Evolutionary conservation across 92 coral and sea anemone genomes (phyloP), one percentile per base, ranked within the genome.

Genomic region (Epizoanthus rinbou): DNA sequence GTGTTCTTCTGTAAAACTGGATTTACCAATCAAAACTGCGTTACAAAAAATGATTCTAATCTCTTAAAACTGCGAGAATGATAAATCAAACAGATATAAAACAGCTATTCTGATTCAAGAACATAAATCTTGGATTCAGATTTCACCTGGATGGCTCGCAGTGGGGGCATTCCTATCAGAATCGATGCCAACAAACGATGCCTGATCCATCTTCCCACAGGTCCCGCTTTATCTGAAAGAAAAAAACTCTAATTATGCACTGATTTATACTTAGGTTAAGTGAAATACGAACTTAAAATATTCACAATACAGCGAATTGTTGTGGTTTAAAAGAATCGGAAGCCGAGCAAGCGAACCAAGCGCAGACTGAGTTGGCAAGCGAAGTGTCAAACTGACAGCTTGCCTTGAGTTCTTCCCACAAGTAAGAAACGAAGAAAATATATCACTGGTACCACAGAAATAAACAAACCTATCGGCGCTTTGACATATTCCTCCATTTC

Each of bases 111-210:
- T n/a, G n/a, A n/a, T n/a, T n/a, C n/a, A n/a, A n/a, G 53, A 52
- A 3, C 14, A 28, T 10, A 21, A 56, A 24, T 25, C 4, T 22
- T 73, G 39, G 47, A 37, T 13, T 35, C 15, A 50, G 1, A 37
- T 15, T 63, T 64, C 86, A 96, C 99, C 97, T 96, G 99, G 73
- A 96, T 93, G n/a, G 99, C 97, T 53, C 91, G 93, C 23, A 96
- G 89, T 62, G 98, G 93, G 85, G 99, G 99, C 82, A 98, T 96
- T 85, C 99, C 99, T 76, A 94, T 94, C 0, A 96, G 91, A 47
- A 95, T 94, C 21, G 98, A 94, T 47, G 89, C 82, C 59, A 96
- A 85, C 81, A 96, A 91, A 58, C 99, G 98, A 74, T 96, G 99
- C 53, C 99, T 94, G 73, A 96, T 89, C 99, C 98, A 96, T 90